Percentiles rank a stretch among this genome's conserved stretches.
Conservation (phyloP, 2,113 vertebrate species). For the Pseudorasbora parva region DNA sequence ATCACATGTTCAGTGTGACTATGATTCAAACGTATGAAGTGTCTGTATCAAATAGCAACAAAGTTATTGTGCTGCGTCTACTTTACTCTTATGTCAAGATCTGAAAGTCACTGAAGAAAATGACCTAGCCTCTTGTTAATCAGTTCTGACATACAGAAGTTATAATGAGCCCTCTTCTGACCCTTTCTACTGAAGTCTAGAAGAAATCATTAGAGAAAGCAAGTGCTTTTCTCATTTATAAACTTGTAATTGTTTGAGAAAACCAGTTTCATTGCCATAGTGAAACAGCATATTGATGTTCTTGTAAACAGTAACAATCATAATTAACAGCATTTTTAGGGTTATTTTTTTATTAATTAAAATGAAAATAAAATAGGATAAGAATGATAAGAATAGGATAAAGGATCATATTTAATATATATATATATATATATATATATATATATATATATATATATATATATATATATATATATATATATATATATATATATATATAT, state of each 20-base stretch:
- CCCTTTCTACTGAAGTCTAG: neutral
- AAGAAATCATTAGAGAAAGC: neutral
- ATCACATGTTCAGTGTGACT: constrained; percentile 6
- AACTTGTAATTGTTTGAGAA: neutral
- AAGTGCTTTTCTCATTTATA: neutral
- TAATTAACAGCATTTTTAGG: neutral
- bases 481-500: no score
- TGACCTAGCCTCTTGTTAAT: neutral
- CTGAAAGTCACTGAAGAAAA: neutral
- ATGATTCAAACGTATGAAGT: neutral
- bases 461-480: no score
- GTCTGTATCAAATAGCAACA: neutral
- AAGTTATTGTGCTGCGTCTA: neutral
- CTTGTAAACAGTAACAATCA: neutral
- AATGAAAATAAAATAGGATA: neutral
- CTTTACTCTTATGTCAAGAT: neutral
- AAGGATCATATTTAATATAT: no score
- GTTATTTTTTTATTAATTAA: neutral
- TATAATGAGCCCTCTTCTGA: constrained; percentile 21
- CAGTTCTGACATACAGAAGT: neutral
- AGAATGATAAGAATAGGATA: no score
- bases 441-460: no score
- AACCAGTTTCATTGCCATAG: neutral
- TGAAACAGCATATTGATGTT: neutral
- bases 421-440: neutral